These are phyloP conservation scores for Aplidium turbinatum DNA, from an alignment of 23 tunicate genomes.

Conservation along the genomic window DNA sequence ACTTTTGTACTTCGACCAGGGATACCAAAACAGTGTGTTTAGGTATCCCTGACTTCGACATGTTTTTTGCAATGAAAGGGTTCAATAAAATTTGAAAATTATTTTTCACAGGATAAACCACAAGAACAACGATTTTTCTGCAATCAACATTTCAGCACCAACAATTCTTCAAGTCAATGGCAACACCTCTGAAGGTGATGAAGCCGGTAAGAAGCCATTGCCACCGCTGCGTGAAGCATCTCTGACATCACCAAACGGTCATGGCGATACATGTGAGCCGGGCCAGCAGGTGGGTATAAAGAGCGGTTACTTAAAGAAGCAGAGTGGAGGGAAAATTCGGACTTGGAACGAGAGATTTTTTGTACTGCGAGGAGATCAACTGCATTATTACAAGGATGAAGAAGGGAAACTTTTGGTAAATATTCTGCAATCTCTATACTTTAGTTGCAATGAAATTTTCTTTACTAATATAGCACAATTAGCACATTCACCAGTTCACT, in stretches of 20 bases:
- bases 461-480: too few relatives aligned
- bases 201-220: background rate
- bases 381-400: constrained; percentile 66
- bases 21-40: too few relatives aligned
- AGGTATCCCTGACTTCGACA: too few relatives aligned
- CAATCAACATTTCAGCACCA: background rate
- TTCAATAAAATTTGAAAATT: too few relatives aligned
- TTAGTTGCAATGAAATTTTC: background rate
- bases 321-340: constrained; percentile 77
- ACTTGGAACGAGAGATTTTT: constrained; percentile 90
- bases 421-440: background rate
- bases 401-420: constrained; percentile 63
- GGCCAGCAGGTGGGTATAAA: constrained; percentile 49
- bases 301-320: constrained; percentile 77
- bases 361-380: constrained; percentile 49
- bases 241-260: constrained; percentile 1
- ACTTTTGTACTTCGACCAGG: too few relatives aligned
- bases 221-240: constrained; percentile 12
- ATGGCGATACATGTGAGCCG: background rate
- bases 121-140: background rate
- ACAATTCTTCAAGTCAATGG: background rate
- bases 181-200: background rate
- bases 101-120: background rate
- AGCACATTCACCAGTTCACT: too few relatives aligned
- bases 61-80: too few relatives aligned